Evolutionary conservation across 2,113 vertebrate species (phyloP), one percentile per base, ranked within the genome.

Genomic region (Cranoglanis bouderius): DNA sequence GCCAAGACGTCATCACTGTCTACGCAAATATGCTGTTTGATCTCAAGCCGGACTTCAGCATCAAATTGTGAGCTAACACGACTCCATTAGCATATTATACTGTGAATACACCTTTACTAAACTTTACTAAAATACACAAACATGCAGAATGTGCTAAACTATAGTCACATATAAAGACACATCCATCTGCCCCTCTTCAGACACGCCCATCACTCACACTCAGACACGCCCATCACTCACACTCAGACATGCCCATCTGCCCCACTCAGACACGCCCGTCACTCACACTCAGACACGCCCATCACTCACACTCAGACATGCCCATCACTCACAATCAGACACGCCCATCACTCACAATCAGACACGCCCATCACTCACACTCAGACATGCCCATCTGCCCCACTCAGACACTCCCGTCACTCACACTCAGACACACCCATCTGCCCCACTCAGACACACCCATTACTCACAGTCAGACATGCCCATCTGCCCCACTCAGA

Each of bases 1-100:
- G 93, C 0, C 10, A 21, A 14, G 93, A 95, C 51, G 91, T 96
- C 89, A 89, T 89, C 16, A 0, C 63, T n/a, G 94, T 89, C 90
- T 96, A 94, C 90, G 91, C 91, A 0, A 10, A 89, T 53, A 92
- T 95, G 1, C 0, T 96, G 0, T 96, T 95, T 67, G 74, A 35
- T 4, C 84, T 93, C 88, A 78, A 95, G 82, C 89, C 89, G 81
- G 92, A 92, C 89, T 95, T 95, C 90, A 93, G 91, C 46, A 93
- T 95, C 13, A 21, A 92, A 18, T 43, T 92, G 96, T 96, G 90
- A 95, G 96, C 91, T 38, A 32, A 21, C 82, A 67, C 21, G 5
- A 2, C 7, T 4, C 14, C 24, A 55, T 32, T 43, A 35, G 32
- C 32, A 16, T 21, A 57, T 57, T 40, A 13, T 29, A 65, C 35